Evolutionary conservation across 2,888 invertebrate species (phyloP), one percentile per base, ranked within the genome.

Genomic region (Dynastes maya): DNA sequence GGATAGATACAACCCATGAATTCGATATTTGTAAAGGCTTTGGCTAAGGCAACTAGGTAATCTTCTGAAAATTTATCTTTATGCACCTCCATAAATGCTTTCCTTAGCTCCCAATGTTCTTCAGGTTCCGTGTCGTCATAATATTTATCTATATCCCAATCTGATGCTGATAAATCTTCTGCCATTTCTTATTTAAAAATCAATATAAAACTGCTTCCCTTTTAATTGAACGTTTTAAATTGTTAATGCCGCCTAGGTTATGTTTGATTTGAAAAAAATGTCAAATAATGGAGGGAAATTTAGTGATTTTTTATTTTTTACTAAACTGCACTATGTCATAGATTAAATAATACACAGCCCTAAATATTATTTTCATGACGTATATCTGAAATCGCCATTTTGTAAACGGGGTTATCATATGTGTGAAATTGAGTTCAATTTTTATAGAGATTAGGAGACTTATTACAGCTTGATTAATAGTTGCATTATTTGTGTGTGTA

Each of bases 1-100:
- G 97, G 97, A 89, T 98, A 98, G 93, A 92, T 92, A 91, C 96
- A 96, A 72, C 97, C 96, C 82, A 97, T 89, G 82, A 96, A 92
- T 86, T 96, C 95, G 2, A 97, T 93, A 86, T 98, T 98, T 0
- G 95, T 94, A 86, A 97, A 98, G 13, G 96, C 93, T 89, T 96
- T 96, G 0, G 98, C 97, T 70, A 98, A 89, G 80, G 97, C 97
- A 0, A 98, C 91, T 1, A 98, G 89, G 84, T 96, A 93, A 0
- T 94, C 93, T 85, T 95, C 94, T 0, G 94, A 90, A 85, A 95
- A 96, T 83, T 92, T 93, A 8, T 94, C 92, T 83, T 94, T 93
- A 86, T 98, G 96, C 1, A 93, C 91, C 70, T 92, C 84, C 90
- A 98, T 93, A 87, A 98, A 98, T 80, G 91, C 91, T 71, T 92